These are phyloP conservation scores for Microcebus ravelobensis DNA, from an alignment of 2,113 vertebrate genomes.

Conservation along the genomic window DNA sequence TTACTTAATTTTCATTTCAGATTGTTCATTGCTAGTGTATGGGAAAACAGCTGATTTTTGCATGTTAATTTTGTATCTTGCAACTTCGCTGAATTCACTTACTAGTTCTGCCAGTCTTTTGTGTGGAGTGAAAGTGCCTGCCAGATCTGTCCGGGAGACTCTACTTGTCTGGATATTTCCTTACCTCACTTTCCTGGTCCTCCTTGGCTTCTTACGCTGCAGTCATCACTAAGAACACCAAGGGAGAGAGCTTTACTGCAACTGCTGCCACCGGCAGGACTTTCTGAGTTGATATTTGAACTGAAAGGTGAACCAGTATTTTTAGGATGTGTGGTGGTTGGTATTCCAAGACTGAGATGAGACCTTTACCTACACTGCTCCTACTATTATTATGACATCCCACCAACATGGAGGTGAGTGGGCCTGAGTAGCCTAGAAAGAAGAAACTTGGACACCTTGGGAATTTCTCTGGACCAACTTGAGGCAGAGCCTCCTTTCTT, in stretches of 20 bases:
- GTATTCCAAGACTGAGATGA: not conserved
- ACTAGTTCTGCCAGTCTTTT: not conserved
- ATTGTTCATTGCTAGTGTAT: not conserved
- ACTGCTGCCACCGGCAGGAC: not conserved
- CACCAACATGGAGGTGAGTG: not conserved
- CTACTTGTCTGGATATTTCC: not conserved
- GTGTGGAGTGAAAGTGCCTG: not conserved
- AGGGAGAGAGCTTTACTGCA: not conserved
- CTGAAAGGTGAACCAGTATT: slow-evolving; percentile 7
- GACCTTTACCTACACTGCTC: not conserved
- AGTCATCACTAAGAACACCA: not conserved
- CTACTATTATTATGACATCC: not conserved
- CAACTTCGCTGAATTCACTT: not conserved
- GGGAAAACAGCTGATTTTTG: not conserved
- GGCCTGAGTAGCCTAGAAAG: not conserved
- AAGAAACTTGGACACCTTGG: not conserved
- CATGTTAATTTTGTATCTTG: not conserved
- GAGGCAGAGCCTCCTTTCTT: not conserved
- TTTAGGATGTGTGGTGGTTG: slow-evolving; percentile 8
- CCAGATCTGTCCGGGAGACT: not conserved
- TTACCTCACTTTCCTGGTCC: not conserved
- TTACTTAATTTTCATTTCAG: not conserved
- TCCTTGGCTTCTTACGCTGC: not conserved
- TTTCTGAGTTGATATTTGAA: not conserved
- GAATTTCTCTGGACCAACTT: not conserved